Conservation (phyloP, 2,888 invertebrate species). For the Gibbula magus region DNA sequence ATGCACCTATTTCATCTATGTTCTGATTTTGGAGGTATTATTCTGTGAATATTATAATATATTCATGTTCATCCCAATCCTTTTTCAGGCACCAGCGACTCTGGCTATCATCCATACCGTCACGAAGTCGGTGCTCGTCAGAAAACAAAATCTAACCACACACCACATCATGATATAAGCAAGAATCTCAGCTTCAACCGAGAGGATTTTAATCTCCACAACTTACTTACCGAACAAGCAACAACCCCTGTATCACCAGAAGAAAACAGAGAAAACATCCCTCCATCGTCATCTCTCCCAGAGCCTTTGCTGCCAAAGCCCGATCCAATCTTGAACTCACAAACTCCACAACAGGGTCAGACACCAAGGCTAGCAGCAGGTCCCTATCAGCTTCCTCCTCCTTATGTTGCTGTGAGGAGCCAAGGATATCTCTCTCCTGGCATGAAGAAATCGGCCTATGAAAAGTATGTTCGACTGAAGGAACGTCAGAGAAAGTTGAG, state of each 20-base stretch:
- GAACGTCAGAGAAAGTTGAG: slow-evolving; percentile 66
- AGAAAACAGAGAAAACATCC: slow-evolving; percentile 2
- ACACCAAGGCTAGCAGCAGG: neutral
- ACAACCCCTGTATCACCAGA: neutral
- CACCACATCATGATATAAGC: neutral
- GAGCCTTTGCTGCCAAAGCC: neutral
- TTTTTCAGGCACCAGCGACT: slow-evolving; percentile 19
- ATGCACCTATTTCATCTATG: too few species aligned
- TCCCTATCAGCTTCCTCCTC: neutral
- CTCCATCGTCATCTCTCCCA: neutral
- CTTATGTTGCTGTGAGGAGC: neutral
- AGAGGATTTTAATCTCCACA: neutral
- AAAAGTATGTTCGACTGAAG: slow-evolving; percentile 67
- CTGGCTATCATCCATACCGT: neutral
- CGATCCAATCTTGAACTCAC: neutral
- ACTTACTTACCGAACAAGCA: neutral
- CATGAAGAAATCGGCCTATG: slow-evolving; percentile 54
- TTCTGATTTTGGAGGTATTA: too few species aligned
- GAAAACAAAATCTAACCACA: neutral
- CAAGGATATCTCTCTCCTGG: slow-evolving; percentile 1
- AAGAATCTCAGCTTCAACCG: neutral
- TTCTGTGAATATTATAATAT: too few species aligned
- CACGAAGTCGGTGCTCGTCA: neutral
- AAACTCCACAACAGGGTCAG: neutral
- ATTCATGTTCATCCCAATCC: too few species aligned